phyloP scores from a whole-genome alignment of 2,113 vertebrate species.

The Salvelinus sp. region DNA sequence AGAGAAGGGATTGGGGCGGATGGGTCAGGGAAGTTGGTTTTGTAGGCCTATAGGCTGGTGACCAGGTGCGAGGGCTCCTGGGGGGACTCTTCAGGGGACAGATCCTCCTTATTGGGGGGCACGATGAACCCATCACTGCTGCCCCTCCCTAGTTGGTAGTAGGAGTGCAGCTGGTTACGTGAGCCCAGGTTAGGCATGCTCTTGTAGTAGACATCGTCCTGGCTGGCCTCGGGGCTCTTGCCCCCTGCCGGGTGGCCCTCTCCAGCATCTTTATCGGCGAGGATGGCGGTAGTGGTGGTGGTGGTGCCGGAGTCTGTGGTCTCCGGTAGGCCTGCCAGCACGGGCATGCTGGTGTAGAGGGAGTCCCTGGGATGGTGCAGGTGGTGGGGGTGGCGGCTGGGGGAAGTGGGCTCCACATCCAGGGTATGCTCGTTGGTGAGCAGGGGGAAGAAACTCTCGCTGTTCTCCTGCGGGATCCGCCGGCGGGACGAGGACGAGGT shows the following conservation, averaged over 20 bases:
- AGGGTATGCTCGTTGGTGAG: conserved; percentile 89
- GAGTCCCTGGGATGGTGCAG: conserved; percentile 84
- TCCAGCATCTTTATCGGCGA: conserved; percentile 41
- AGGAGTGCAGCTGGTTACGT: conserved; percentile 92
- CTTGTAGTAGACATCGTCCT: conserved; percentile 96
- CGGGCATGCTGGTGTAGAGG: conserved; percentile 94
- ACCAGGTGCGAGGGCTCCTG: conserved; percentile 92
- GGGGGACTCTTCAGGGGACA: conserved; percentile 78
- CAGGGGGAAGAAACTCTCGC: conserved; percentile 94
- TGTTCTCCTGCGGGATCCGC: conserved; percentile 93
- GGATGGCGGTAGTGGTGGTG: conserved; percentile 41
- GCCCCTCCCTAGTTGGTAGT: conserved; percentile 94
- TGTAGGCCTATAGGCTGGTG: conserved; percentile 91
- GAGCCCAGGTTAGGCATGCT: conserved; percentile 98
- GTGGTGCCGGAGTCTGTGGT: not conserved
- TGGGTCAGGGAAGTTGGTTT: conserved; percentile 10
- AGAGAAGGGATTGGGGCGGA: conserved; percentile 4
- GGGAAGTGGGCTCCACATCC: conserved; percentile 79
- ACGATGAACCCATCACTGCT: conserved; percentile 97
- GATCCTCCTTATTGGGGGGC: conserved; percentile 88
- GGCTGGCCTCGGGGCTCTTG: conserved; percentile 65
- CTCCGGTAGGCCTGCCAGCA: conserved; percentile 79
- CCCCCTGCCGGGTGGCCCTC: conserved; percentile 30
- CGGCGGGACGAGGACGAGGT: conserved; percentile 78
- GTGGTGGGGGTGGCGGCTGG: conserved; percentile 68